Evolutionary conservation across 92 coral and sea anemone species (phyloP).

Genomic region (Heteractis magnifica): DNA sequence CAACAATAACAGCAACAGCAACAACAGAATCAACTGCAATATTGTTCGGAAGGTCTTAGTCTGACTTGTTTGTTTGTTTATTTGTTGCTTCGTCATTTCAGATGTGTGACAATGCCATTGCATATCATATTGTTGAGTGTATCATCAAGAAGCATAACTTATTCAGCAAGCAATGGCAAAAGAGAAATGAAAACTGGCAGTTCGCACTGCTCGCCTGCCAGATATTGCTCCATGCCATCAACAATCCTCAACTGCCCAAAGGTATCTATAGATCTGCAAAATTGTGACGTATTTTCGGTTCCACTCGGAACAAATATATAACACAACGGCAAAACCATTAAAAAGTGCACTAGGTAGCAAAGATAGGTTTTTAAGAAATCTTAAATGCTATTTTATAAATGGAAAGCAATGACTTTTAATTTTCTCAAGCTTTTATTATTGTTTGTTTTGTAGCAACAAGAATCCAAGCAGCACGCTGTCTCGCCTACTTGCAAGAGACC

Average conservation of each 20-base stretch:
- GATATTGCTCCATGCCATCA: constrained; percentile 9
- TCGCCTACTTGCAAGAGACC: not conserved
- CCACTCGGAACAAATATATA: too few species aligned
- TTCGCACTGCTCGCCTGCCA: constrained; percentile 31
- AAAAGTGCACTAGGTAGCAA: too few species aligned
- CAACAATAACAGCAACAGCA: too few species aligned
- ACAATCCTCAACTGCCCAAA: not conserved
- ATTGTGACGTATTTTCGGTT: too few species aligned
- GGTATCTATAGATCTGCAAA: not conserved
- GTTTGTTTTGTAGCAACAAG: not conserved
- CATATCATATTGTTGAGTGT: not conserved
- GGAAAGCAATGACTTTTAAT: not conserved
- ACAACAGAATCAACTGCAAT: too few species aligned
- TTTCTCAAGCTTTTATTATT: not conserved
- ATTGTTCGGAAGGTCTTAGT: too few species aligned
- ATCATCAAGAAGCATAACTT: constrained; percentile 14
- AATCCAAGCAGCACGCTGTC: constrained; percentile 10
- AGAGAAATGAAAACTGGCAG: constrained; percentile 25
- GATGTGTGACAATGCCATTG: not conserved
- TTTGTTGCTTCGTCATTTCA: not conserved
- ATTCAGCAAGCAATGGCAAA: not conserved
- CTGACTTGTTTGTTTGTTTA: not conserved
- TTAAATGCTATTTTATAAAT: too few species aligned
- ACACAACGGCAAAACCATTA: too few species aligned
- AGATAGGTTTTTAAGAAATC: too few species aligned